These are phyloP conservation scores for Athalia rosae DNA, from an alignment of 2,888 invertebrate species.

Conservation along the genomic window DNA sequence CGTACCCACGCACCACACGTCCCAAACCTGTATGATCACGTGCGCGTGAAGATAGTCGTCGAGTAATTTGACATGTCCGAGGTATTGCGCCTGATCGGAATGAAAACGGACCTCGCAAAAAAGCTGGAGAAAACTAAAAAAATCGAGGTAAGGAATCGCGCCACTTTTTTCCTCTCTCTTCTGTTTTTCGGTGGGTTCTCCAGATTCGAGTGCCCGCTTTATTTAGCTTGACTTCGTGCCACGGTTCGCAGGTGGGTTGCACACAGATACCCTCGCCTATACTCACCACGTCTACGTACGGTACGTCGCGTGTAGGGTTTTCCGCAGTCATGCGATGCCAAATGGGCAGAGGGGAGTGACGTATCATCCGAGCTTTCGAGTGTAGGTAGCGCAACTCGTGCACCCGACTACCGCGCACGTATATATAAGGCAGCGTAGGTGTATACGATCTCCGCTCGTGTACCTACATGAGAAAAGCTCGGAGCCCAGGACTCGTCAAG, in stretches of 20 bases:
- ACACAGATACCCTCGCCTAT: neutral
- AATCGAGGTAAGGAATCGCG: neutral
- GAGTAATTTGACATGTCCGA: too few relatives aligned
- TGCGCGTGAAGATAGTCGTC: too few relatives aligned
- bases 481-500: conserved; percentile 24
- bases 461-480: neutral
- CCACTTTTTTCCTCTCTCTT: neutral
- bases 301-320: conserved; percentile 42
- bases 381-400: neutral
- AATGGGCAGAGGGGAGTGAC: conserved; percentile 27
- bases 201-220: conserved; percentile 22
- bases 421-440: too few relatives aligned
- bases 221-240: conserved; percentile 29
- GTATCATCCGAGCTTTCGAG: conserved; percentile 30
- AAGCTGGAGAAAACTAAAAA: conserved; percentile 2
- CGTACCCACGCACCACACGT: too few relatives aligned
- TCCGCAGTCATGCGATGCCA: conserved; percentile 42
- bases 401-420: neutral
- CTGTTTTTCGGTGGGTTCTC: neutral
- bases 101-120: too few relatives aligned
- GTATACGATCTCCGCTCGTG: neutral
- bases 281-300: conserved; percentile 3
- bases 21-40: too few relatives aligned
- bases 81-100: too few relatives aligned
- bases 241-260: neutral